phyloP scores from a whole-genome alignment of 2,797 vertebrate genomes.

The Silurus aristotelis region DNA sequence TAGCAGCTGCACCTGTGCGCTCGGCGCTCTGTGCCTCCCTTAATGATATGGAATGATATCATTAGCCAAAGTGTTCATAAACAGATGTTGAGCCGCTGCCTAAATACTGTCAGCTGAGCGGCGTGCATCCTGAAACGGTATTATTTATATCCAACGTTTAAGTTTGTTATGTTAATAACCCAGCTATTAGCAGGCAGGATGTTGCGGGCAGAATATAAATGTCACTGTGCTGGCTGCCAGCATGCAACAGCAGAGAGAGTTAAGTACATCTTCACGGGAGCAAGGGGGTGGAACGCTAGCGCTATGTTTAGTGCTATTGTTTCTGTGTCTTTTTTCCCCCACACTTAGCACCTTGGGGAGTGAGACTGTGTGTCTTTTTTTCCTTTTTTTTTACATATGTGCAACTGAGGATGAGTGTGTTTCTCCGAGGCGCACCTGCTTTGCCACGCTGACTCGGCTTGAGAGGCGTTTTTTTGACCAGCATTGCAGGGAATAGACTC shows the following conservation, averaged over 20 bases:
- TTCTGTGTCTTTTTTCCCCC: slow-evolving; percentile 42
- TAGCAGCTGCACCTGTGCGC: slow-evolving; percentile 76
- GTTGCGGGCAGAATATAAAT: slow-evolving; percentile 94
- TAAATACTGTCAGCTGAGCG: slow-evolving; percentile 98
- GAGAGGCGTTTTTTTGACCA: slow-evolving; percentile 29
- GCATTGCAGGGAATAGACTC: slow-evolving; percentile 34
- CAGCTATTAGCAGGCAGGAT: slow-evolving; percentile 97
- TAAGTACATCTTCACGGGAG: slow-evolving; percentile 86
- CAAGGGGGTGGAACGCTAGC: slow-evolving; percentile 60
- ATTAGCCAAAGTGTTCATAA: slow-evolving; percentile 99
- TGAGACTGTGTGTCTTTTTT: slow-evolving; percentile 6
- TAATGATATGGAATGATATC: slow-evolving; percentile 99
- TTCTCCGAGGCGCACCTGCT: slow-evolving; percentile 47
- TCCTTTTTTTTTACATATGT: not conserved
- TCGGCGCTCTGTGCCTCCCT: slow-evolving; percentile 91
- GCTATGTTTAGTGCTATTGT: slow-evolving; percentile 66
- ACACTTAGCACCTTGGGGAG: slow-evolving; percentile 58
- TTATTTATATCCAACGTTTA: slow-evolving; percentile 99
- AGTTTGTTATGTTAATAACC: slow-evolving; percentile 99
- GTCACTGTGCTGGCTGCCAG: slow-evolving; percentile 88
- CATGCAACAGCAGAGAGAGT: slow-evolving; percentile 81
- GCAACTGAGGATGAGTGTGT: slow-evolving; percentile 8
- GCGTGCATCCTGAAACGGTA: slow-evolving; percentile 93
- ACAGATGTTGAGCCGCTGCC: slow-evolving; percentile 99
- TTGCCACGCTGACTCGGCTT: slow-evolving; percentile 21